phyloP scores from a whole-genome alignment of 2,113 vertebrate genomes.

The Tychaedon coryphoeus region DNA sequence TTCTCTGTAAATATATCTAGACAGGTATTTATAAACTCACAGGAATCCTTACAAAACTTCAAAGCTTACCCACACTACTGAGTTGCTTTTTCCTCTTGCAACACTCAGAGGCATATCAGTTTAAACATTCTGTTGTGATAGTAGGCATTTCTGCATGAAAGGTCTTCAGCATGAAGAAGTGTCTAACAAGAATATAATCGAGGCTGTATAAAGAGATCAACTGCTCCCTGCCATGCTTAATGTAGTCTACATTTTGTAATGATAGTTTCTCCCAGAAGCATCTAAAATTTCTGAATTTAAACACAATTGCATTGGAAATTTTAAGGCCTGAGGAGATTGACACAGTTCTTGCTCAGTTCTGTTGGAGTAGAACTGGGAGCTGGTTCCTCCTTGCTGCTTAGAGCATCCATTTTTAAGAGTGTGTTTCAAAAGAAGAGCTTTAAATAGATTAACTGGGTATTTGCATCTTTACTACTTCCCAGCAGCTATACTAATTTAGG shows the following conservation, averaged over 20 bases:
- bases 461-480: not conserved
- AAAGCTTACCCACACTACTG: not conserved
- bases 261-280: not conserved
- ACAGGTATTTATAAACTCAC: not conserved
- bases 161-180: not conserved
- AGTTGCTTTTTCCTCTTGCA: not conserved
- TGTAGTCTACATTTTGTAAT: not conserved
- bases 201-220: not conserved
- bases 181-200: not conserved
- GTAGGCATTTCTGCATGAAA: not conserved
- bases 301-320: not conserved
- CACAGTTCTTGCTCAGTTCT: not conserved
- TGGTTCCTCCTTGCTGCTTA: not conserved
- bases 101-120: not conserved
- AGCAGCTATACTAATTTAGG: not conserved
- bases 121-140: not conserved
- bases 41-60: not conserved
- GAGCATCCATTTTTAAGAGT: not conserved
- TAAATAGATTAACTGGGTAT: not conserved
- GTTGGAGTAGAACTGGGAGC: not conserved
- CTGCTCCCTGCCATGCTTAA: constrained; percentile 1
- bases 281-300: not conserved
- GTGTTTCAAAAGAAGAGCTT: not conserved
- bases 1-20: not conserved
- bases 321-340: not conserved